Base-by-base conservation (phyloP, 2,888 invertebrate genomes). In the Brachyopa scutellaris region DNA sequence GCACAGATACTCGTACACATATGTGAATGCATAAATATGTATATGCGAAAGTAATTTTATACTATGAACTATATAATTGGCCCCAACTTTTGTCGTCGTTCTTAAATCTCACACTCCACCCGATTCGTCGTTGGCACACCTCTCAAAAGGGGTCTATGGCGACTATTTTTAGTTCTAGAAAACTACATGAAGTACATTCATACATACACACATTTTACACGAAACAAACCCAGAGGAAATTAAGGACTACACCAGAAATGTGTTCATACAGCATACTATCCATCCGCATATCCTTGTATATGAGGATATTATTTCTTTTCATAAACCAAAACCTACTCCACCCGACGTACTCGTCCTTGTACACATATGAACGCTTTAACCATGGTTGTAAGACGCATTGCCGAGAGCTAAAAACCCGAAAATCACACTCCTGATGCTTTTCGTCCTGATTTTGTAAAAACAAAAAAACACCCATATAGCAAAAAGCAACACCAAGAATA, bases 21-120 rank as follows among this genome's bases (percentile, higher is more conserved):
- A 4, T n/a, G 1, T 4, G 0, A 9, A 53, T 45, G 47, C 42
- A 17, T 5, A 36, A 31, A 17, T 42, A 9, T 31, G 9, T 66
- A 33, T 0, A 51, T 49, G 23, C 40, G 15, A 49, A 42, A 21
- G 51, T 82, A 70, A 77, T 74, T 66, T 57, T 59, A 59, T 66
- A 77, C 70, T 31, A 31, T 66, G 66, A 72, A 77, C 77, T 82
- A 66, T 77, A 55, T 70, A 77, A 82, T 77, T 82, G 59, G 64
- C 66, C 59, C 47, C 64, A 72, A 72, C 59, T 66, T 82, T 38
- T 66, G 51, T 66, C 70, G 66, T 64, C n/a, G n/a, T n/a, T n/a
- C 59, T 64, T 76, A 57, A 69, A 45, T 42, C 69, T 31, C 69
- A 69, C 47, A 61, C 47, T 26, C 26, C 26, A 26, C 13, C 26